Conservation (phyloP, 2,797 vertebrate species). For the Garrulus glandarius region DNA sequence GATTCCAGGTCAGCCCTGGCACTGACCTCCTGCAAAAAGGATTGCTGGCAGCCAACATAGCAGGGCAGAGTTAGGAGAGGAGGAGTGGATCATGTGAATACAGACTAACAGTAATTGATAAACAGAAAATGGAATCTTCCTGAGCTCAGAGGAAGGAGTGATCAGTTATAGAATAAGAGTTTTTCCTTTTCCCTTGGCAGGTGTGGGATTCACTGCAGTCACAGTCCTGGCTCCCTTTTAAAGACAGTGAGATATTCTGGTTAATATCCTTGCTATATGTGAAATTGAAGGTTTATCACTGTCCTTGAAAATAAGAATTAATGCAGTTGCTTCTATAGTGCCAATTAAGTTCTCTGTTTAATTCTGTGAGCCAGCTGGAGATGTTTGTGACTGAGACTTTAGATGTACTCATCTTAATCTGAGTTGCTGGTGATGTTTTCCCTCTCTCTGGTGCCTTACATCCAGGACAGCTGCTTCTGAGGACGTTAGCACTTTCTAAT, state of each 20-base stretch:
- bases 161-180: not conserved
- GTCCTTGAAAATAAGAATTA: constrained; percentile 34
- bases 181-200: not conserved
- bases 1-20: not conserved
- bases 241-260: not conserved
- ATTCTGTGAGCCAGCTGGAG: constrained; percentile 46
- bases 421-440: not conserved
- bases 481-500: not conserved
- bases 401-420: not conserved
- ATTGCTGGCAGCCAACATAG: not conserved
- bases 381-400: not conserved
- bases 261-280: not conserved
- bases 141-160: not conserved
- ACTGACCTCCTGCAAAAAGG: not conserved
- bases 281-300: not conserved
- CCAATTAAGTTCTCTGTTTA: constrained; percentile 35
- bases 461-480: not conserved
- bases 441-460: not conserved
- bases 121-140: not conserved
- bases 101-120: not conserved
- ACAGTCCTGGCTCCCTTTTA: not conserved
- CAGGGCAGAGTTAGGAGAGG: not conserved
- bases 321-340: constrained; percentile 3
- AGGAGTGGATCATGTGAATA: not conserved
- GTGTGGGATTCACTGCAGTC: not conserved